Evolutionary conservation across 2,797 vertebrate genomes (phyloP), one percentile per base, ranked within the genome.

Genomic region (Limosa lapponica): DNA sequence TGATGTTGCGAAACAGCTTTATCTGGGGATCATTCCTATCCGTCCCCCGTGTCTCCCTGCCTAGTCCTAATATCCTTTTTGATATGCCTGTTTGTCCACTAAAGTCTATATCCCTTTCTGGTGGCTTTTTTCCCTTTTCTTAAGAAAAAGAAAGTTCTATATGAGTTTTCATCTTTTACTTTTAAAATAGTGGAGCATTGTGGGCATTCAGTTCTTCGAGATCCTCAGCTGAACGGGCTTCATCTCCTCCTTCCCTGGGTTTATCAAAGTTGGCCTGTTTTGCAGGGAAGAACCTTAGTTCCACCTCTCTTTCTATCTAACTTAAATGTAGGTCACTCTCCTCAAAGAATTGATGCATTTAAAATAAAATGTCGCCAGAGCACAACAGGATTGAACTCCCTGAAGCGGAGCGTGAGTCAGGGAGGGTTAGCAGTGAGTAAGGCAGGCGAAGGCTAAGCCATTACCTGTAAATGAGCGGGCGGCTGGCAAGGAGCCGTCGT

Each of bases 31-130:
- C 30, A 8, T 54, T 83, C 54, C 65, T 13, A 37, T 48, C 75
- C 5, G 17, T 22, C 27, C 1, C 0, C 22, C 0, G 0, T 37
- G 28, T 46, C 36, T 87, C 57, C 28, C 46, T 69, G 41, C 13
- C 32, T 67, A 27, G 32, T 79, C 39, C 67, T 49, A 66, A 62
- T n/a, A 48, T 19, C 3, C 11, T 72, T 95, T 83, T 79, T 46
- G 22, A 46, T 72, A 15, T 27, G 10, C 14, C 22, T 57, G 28
- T 73, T 66, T 7, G 17, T 59, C n/a, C 4, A 2, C 22, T 39
- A 2, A 80, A 49, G 4, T 51, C 22, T 79, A 3, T 54, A 32
- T 48, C 36, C 2, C 6, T 73, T 87, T 89, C 44, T 0, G 4
- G 11, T 2, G 3, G 3, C 5, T 59, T 71, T 61, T 59, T 34